Conservation (phyloP, 2,888 invertebrate species). For the Hoplodrina blanda region DNA sequence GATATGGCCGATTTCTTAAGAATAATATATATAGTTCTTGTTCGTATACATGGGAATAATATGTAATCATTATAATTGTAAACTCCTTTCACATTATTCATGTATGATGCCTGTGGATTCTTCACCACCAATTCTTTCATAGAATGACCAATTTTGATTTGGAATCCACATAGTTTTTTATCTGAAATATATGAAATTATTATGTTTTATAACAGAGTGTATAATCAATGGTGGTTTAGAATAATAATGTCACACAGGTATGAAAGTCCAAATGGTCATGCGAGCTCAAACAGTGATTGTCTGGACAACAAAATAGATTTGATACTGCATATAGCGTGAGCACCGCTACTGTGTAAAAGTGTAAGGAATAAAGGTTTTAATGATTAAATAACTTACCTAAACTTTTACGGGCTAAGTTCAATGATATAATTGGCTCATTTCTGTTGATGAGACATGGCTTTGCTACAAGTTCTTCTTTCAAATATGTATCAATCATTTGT, state of each 20-base stretch:
- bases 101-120: slow-evolving; percentile 67
- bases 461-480: slow-evolving; percentile 91
- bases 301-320: too few species aligned
- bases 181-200: slow-evolving; percentile 82
- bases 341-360: too few species aligned
- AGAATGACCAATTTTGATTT: slow-evolving; percentile 91
- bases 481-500: slow-evolving; percentile 92
- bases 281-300: too few species aligned
- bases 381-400: slow-evolving; percentile 72
- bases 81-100: slow-evolving; percentile 80
- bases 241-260: too few species aligned
- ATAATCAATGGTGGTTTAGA: too few species aligned
- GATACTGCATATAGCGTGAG: too few species aligned
- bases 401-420: slow-evolving; percentile 72
- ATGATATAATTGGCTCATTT: slow-evolving; percentile 90
- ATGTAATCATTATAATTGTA: slow-evolving; percentile 90
- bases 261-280: too few species aligned
- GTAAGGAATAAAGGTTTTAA: too few species aligned
- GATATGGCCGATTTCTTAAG: slow-evolving; percentile 88
- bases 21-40: slow-evolving; percentile 89
- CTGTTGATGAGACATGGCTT: slow-evolving; percentile 93
- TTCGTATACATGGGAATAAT: slow-evolving; percentile 85
- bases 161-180: slow-evolving; percentile 90
- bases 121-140: slow-evolving; percentile 77
- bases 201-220: too few species aligned